Evolutionary conservation across 2,888 invertebrate species (phyloP), one percentile per base, ranked within the genome.

Genomic region (Horisme vitalbata): DNA sequence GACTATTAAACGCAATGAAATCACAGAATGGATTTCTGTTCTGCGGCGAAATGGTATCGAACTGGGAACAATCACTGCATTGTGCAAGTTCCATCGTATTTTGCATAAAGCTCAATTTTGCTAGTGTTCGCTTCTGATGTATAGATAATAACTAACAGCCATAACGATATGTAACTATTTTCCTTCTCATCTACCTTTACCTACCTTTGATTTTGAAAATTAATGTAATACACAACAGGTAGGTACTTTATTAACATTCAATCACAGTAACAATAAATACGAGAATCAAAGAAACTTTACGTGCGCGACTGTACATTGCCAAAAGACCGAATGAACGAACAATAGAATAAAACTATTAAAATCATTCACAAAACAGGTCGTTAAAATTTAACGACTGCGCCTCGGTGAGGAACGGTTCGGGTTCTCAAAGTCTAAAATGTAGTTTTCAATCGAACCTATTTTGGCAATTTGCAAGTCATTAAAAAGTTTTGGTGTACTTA

Each of bases 401-500:
- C 30, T 36, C 26, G 21, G 26, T 18, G n/a, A n/a, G 18, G 18
- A 18, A 18, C 18, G 38, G 45, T 14, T 26, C 48, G n/a, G 18
- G 18, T 4, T 18, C 20, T 32, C 33, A 41, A 44, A 15, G 23
- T 32, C 31, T 32, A 38, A 34, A 34, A 36, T 18, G 30, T 33
- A 49, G 43, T 44, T 50, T 45, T 39, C 39, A 49, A 45, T n/a
- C 36, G 41, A 41, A 26, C 35, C 39, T 37, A 35, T 51, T 52
- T 56, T 31, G 50, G 52, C 43, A 20, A 47, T 55, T 39, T 32
- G 18, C 41, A 10, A 39, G 33, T 48, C 45, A 51, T 55, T 55
- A 55, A 52, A 45, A 52, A 45, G 51, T 55, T 55, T 45, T 28
- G 14, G 33, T n/a, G n/a, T n/a, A n/a, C n/a, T n/a, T n/a, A n/a